A percentile compares a stretch with the other conserved stretches of the same genome.
phyloP scores from a whole-genome alignment of 2,797 vertebrate genomes.

The Sarcoramphus papa region DNA sequence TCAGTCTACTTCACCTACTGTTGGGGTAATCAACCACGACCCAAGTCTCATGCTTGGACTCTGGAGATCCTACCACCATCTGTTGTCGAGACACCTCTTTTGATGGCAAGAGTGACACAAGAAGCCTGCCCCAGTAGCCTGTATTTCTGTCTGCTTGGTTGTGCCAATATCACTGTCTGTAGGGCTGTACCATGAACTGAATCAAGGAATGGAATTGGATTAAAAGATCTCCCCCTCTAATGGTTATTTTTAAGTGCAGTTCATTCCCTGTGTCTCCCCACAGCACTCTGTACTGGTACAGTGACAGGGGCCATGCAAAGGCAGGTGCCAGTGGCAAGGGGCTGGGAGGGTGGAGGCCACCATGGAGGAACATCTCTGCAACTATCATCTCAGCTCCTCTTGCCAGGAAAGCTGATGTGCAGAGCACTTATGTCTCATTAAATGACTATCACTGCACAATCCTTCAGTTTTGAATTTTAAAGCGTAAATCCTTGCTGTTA shows the following conservation, averaged over 20 bases:
- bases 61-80: background rate
- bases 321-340: background rate
- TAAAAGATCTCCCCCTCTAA: fast-evolving
- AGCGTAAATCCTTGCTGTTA: background rate
- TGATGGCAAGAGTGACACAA: background rate
- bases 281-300: background rate
- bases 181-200: background rate
- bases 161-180: background rate
- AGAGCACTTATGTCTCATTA: background rate
- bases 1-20: background rate
- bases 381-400: background rate
- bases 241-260: background rate
- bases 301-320: background rate
- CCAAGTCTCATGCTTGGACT: background rate
- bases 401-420: background rate
- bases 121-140: background rate
- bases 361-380: background rate
- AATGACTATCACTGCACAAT: background rate
- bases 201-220: background rate
- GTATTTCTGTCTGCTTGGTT: background rate
- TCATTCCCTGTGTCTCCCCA: fast-evolving
- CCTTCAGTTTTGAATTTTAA: background rate
- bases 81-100: background rate
- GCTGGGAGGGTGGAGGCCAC: background rate
- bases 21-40: background rate